Evolutionary conservation across 2,113 vertebrate species (phyloP).

Genomic region (Mobula hypostoma): DNA sequence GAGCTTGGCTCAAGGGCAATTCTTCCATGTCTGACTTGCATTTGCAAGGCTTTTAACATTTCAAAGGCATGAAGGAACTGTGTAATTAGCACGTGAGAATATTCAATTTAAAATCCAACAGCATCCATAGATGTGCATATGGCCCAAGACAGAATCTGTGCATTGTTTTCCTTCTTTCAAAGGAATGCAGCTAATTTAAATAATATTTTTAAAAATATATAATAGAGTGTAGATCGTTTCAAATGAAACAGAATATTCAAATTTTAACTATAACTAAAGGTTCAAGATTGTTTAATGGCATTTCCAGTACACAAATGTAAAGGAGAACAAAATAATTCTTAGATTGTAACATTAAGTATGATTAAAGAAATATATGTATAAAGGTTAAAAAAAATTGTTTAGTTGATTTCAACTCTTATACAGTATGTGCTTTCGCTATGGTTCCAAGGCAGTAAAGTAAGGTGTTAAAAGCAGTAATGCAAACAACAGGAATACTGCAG

Average conservation of each 20-base stretch:
- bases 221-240: not conserved
- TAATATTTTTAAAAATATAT: not conserved
- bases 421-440: not conserved
- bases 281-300: too few relatives aligned
- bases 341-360: not conserved
- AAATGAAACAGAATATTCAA: not conserved
- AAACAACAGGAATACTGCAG: too few relatives aligned
- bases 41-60: conserved; percentile 17
- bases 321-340: too few relatives aligned
- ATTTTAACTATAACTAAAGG: not conserved
- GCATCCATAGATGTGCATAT: not conserved
- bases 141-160: not conserved
- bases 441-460: not conserved
- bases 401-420: not conserved
- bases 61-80: conserved; percentile 24
- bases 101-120: not conserved
- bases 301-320: too few relatives aligned
- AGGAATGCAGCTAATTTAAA: not conserved
- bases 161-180: not conserved
- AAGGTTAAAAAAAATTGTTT: not conserved
- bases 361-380: not conserved
- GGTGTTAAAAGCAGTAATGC: not conserved
- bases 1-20: conserved; percentile 7
- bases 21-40: not conserved
- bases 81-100: conserved; percentile 10